Percentiles rank a stretch among this genome's conserved stretches.
Conservation (phyloP, 1,140 invertebrate genomes). For the Apis florea region DNA sequence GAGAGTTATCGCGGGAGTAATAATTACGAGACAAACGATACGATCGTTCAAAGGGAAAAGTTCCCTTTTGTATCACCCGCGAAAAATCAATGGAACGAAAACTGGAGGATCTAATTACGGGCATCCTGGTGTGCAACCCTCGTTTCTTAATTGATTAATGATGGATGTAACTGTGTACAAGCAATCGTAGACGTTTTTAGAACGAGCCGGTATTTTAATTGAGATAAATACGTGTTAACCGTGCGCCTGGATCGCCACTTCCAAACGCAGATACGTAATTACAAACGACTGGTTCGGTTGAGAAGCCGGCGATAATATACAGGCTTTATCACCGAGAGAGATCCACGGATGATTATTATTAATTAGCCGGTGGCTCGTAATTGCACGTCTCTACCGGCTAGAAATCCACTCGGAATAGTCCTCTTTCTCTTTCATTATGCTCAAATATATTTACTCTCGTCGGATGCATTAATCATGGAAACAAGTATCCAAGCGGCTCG, state of each 20-base stretch:
- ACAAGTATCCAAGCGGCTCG: slow-evolving; percentile 12
- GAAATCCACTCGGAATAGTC: slow-evolving; percentile 12
- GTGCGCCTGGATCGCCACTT: background rate
- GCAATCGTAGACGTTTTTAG: slow-evolving; percentile 30
- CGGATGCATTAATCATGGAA: slow-evolving; percentile 36
- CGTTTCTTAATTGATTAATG: slow-evolving; percentile 39
- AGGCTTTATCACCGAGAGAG: slow-evolving; percentile 28
- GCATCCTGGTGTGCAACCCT: background rate
- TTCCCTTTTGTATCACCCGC: background rate
- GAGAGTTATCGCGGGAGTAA: background rate
- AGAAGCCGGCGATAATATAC: slow-evolving; percentile 15
- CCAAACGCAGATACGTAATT: slow-evolving; percentile 24
- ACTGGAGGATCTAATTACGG: slow-evolving; percentile 15
- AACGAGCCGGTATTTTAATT: slow-evolving; percentile 45
- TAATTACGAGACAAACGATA: background rate
- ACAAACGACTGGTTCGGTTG: slow-evolving; percentile 33
- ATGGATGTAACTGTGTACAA: slow-evolving; percentile 8
- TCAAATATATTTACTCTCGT: slow-evolving; percentile 34
- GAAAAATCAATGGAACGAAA: slow-evolving; percentile 24
- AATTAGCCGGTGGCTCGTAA: slow-evolving; percentile 35
- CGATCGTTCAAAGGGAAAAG: background rate
- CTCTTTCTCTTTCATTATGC: slow-evolving; percentile 9
- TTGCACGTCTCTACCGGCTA: slow-evolving; percentile 16
- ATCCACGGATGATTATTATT: slow-evolving; percentile 53
- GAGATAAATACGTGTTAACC: slow-evolving; percentile 51